phyloP scores from a whole-genome alignment of 2,888 invertebrate genomes.

The Tachystola acroxantha region DNA sequence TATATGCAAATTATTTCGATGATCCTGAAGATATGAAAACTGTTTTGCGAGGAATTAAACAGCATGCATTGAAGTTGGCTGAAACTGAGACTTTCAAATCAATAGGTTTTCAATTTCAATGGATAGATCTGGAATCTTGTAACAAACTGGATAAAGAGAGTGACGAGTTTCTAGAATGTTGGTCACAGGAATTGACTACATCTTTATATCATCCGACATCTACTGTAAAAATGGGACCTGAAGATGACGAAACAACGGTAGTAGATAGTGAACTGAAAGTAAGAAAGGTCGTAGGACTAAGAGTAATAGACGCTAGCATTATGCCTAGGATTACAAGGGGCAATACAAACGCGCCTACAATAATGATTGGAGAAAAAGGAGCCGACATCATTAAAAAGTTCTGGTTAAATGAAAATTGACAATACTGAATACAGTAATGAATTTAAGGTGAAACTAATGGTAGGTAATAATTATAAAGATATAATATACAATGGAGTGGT shows the following conservation, averaged over 20 bases:
- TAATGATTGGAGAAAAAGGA: constrained; percentile 83
- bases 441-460: too few species aligned
- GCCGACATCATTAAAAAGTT: constrained; percentile 80
- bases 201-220: constrained; percentile 85
- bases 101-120: constrained; percentile 36
- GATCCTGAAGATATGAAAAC: constrained; percentile 70
- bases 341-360: constrained; percentile 79
- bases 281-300: constrained; percentile 64
- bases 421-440: too few species aligned
- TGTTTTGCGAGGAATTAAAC: constrained; percentile 34
- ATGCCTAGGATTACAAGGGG: constrained; percentile 81
- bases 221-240: constrained; percentile 80
- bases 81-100: constrained; percentile 40
- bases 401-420: constrained; percentile 64
- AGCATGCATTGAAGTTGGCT: constrained; percentile 31
- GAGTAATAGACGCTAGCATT: constrained; percentile 82
- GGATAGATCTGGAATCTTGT: constrained; percentile 48
- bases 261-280: constrained; percentile 78
- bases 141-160: constrained; percentile 28
- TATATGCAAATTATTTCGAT: constrained; percentile 80
- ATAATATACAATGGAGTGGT: too few species aligned
- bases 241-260: constrained; percentile 58
- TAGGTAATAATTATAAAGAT: too few species aligned
- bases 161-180: constrained; percentile 41
- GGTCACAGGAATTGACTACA: constrained; percentile 41